Evolutionary conservation across 2,797 vertebrate species (phyloP), one percentile per base, ranked within the genome.

Genomic region (Phataginus tricuspis): DNA sequence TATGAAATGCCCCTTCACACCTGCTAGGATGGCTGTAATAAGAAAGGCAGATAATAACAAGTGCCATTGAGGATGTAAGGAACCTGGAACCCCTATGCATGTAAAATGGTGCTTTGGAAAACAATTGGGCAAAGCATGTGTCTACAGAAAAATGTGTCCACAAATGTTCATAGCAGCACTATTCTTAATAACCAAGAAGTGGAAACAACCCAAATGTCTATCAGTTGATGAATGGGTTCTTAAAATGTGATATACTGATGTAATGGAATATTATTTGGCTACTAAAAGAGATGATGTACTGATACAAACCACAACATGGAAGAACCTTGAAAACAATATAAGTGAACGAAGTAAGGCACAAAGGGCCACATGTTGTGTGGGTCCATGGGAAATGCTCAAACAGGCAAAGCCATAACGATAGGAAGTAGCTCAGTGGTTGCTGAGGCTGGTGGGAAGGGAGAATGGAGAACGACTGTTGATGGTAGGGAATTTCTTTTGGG

Each of bases 21-120:
- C 39, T 27, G n/a, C 45, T 75, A 49, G 59, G n/a, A 57, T 88
- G 55, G 13, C 55, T 87, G 0, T 79, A 39, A 74, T 53, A 27
- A 87, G 68, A 95, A 89, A 75, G 68, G n/a, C 39, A 79, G 53
- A 51, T 71, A 53, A 37, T 64, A 64, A 57, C 34, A 94, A 57
- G 18, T 63, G 4, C 80, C 59, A 53, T 34, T 16, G 34, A 85
- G n/a, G 42, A 18, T 90, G 11, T 72, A 42, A 39, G 94, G 69
- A 69, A 86, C 75, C 42, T 74, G 45, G 45, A 88, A 92, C 55
- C 16, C 19, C 39, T 4, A 21, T n/a, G 25, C 25, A n/a, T 21
- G 9, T 86, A 78, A 93, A 80, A 66, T 37, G 27, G 21, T 75
- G 42, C 39, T 91, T 86, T 91, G 49, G 80, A 49, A 95, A 86